Percentiles rank a stretch among this genome's conserved stretches.
Evolutionary conservation across 1,140 invertebrate species (phyloP).

Genomic region (Caenorhabditis inopinata): DNA sequence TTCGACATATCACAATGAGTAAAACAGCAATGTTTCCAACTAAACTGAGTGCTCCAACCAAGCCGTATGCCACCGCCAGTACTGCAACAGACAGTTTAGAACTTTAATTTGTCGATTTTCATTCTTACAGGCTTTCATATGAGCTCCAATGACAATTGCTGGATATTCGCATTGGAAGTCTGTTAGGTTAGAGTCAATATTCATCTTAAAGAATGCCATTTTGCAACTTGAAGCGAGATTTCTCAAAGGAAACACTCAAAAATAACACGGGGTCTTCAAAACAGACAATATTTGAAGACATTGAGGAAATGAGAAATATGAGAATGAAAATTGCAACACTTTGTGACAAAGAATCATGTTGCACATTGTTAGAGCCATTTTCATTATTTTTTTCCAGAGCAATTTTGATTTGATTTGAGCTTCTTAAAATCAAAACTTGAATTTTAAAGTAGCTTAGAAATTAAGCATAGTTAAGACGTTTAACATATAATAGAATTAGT

Average conservation of each 20-base stretch:
- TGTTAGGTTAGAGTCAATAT: not conserved
- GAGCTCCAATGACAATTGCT: not conserved
- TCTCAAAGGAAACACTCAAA: too few species aligned
- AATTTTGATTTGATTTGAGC: too few species aligned
- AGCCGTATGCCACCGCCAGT: constrained; percentile 26
- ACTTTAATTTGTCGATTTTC: too few species aligned
- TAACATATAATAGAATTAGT: too few species aligned
- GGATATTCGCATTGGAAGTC: constrained; percentile 19
- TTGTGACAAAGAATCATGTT: not conserved
- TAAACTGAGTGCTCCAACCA: constrained; percentile 45
- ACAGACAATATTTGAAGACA: not conserved
- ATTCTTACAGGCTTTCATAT: not conserved
- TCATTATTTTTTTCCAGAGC: too few species aligned
- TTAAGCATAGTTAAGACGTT: too few species aligned
- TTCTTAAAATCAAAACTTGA: too few species aligned
- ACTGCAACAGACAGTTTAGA: constrained; percentile 29
- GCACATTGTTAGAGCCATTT: not conserved
- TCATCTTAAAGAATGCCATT: not conserved
- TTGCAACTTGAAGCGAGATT: too few species aligned
- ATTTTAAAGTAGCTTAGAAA: too few species aligned
- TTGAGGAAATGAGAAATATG: not conserved
- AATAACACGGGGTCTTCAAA: too few species aligned
- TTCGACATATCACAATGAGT: constrained; percentile 37
- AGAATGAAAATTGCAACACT: constrained; percentile 24
- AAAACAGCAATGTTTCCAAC: constrained; percentile 47